These are phyloP conservation scores for Crax fasciolata DNA, from an alignment of 2,797 vertebrate species.

Conservation along the genomic window DNA sequence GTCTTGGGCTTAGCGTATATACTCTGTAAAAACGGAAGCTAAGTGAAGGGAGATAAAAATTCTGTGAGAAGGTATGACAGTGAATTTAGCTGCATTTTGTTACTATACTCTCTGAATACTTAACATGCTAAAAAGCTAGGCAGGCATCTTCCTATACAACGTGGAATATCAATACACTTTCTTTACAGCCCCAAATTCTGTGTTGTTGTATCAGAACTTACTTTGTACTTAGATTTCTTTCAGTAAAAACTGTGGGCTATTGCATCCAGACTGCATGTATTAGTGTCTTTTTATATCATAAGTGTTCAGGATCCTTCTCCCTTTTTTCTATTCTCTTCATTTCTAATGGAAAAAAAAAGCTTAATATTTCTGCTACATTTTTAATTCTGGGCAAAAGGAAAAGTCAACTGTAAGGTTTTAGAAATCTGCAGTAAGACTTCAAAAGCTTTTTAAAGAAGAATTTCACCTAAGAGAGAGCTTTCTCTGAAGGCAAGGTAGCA, in stretches of 20 bases:
- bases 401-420: not conserved
- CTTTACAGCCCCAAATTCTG: not conserved
- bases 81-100: not conserved
- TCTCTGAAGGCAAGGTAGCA: not conserved
- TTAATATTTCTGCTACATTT: not conserved
- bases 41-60: not conserved
- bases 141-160: not conserved
- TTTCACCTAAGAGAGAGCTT: not conserved
- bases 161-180: not conserved
- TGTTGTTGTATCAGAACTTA: not conserved
- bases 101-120: not conserved
- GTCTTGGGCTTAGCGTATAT: not conserved
- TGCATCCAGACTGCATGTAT: not conserved
- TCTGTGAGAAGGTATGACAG: not conserved
- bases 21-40: not conserved
- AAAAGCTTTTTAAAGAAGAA: conserved; percentile 16
- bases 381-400: not conserved
- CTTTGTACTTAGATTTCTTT: not conserved
- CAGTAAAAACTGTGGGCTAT: not conserved
- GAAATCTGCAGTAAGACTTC: not conserved
- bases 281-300: not conserved
- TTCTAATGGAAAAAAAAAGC: not conserved
- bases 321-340: not conserved
- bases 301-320: not conserved
- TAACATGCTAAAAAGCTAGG: not conserved